Evolutionary conservation across 2,113 vertebrate species (phyloP).

Genomic region (Tiliqua scincoides): DNA sequence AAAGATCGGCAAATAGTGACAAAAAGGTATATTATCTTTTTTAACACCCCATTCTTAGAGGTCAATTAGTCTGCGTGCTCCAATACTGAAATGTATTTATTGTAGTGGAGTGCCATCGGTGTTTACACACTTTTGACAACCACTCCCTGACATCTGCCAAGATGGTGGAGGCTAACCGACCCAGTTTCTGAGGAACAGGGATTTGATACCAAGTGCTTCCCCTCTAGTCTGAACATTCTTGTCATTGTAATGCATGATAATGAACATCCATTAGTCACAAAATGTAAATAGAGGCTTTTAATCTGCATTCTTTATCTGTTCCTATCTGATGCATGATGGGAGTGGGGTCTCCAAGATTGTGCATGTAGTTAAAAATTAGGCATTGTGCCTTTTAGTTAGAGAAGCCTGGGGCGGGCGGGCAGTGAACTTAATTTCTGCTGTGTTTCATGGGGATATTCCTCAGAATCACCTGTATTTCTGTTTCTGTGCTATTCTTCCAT

Average conservation of each 20-base stretch:
- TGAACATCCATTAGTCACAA: background rate
- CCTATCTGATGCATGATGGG: background rate
- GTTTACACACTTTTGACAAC: background rate
- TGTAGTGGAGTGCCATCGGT: background rate
- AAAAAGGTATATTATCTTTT: conserved; percentile 79
- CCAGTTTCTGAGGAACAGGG: background rate
- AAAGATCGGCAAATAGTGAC: conserved; percentile 91
- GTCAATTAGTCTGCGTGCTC: background rate
- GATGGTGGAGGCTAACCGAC: no score
- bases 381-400: background rate
- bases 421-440: background rate
- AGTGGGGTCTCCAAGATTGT: background rate
- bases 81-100: background rate
- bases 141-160: background rate
- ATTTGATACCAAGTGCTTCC: background rate
- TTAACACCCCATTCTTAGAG: no score
- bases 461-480: background rate
- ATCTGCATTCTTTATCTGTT: background rate
- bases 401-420: no score
- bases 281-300: background rate
- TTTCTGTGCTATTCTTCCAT: background rate
- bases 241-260: background rate
- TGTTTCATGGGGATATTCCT: background rate
- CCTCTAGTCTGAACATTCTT: background rate
- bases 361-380: background rate